Base-by-base conservation (phyloP, 2,797 vertebrate genomes). In the Acanthurus lineatus region DNA sequence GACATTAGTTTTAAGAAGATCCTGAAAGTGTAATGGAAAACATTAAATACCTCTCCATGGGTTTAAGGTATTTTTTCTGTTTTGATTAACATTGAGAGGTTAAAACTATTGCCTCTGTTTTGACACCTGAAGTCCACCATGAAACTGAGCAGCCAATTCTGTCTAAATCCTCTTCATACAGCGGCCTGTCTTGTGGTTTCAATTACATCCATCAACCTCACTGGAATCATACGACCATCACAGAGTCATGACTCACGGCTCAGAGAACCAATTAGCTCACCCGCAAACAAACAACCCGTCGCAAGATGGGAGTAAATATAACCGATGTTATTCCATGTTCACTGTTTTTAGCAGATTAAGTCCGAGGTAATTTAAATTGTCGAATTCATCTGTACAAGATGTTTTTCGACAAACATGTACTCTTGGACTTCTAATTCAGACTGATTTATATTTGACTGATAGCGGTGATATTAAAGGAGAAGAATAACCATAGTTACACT, bases 181-280 rank as follows among this genome's bases (percentile, higher is more conserved):
- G 76, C 47, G 9, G 71, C 64, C 59, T 82, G 85, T 91, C 90
- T 80, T 89, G 87, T 92, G 90, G 88, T 91, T 94, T 85, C 78
- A 92, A 92, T 93, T 91, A 90, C 62, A 49, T 72, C 77, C 47
- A 52, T 84, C 80, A 81, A 64, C 79, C 71, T 88, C 74, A 75
- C 76, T 59, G 22, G 81, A 85, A 89, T 90, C 89, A 91, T 59
- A 86, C 53, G 78, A 90, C 86, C 70, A 19, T 51, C 63, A 17
- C 59, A 12, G 81, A 78, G 76, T 51, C 48, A 53, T 35, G 32
- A 35, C 32, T 35, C 32, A 35, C 6, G 1, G 32, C 59, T 75
- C 76, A 82, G 56, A 75, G 65, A 62, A 69, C 48, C 62, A 57
- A 3, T 90, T 88, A 92, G 61, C 66, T 89, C 90, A 89, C 32